Conservation (phyloP, 2,797 vertebrate genomes). For the Pterois miles region DNA sequence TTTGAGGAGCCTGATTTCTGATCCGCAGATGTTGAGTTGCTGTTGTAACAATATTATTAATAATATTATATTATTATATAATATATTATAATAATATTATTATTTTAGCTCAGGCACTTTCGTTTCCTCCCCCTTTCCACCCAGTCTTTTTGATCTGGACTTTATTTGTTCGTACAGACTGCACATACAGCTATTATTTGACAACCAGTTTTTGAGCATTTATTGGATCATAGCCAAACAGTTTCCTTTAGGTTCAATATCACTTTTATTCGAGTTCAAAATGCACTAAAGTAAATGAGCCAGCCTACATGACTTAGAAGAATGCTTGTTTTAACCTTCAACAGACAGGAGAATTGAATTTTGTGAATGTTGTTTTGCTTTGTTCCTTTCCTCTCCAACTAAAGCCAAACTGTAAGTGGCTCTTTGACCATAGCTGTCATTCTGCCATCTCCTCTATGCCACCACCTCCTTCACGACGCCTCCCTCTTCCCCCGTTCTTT, state of each 20-base stretch:
- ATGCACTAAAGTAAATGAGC: not conserved
- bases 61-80: too few species aligned
- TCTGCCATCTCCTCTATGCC: conserved; percentile 12
- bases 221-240: not conserved
- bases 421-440: conserved; percentile 16
- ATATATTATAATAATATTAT: too few species aligned
- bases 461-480: not conserved
- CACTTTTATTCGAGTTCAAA: not conserved
- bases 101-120: not conserved
- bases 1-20: too few species aligned
- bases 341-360: not conserved
- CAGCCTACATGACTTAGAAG: not conserved
- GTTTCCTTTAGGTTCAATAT: not conserved
- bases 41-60: not conserved
- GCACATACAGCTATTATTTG: not conserved
- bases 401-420: not conserved
- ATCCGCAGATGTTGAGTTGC: not conserved
- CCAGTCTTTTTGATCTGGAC: not conserved
- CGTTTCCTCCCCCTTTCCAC: not conserved
- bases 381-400: not conserved
- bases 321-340: not conserved
- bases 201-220: not conserved
- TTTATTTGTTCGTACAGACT: not conserved
- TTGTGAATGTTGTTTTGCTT: not conserved
- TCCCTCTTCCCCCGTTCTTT: not conserved